Percentiles rank a stretch among this genome's conserved stretches.
These are phyloP conservation scores for Caenorhabditis sp. DNA, from an alignment of 2,888 invertebrate genomes.

Conservation along the genomic window DNA sequence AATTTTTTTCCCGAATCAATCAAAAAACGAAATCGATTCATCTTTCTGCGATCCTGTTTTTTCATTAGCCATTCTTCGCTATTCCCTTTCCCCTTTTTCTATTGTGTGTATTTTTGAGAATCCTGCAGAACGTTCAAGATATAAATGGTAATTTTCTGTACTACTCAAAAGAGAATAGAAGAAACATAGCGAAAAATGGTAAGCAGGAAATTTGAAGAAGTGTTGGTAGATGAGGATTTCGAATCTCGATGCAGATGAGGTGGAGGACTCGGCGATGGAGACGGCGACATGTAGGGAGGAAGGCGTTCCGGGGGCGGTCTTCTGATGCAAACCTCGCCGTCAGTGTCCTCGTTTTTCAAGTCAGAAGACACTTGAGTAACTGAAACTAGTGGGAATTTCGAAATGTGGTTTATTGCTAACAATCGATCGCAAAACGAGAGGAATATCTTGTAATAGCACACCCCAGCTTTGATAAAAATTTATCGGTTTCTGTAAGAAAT, in stretches of 20 bases:
- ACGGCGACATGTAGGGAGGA: not conserved
- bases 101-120: not conserved
- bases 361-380: not conserved
- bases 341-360: not conserved
- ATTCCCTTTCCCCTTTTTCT: not conserved
- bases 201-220: not conserved
- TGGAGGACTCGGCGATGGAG: conserved; percentile 18
- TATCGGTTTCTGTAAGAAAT: too few relatives aligned
- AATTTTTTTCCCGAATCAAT: not conserved
- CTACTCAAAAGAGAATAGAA: not conserved
- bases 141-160: conserved; percentile 6
- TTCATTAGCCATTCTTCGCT: not conserved
- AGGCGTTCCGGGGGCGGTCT: conserved; percentile 13
- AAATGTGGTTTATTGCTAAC: too few relatives aligned
- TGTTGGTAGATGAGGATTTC: not conserved
- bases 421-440: too few relatives aligned
- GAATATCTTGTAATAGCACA: too few relatives aligned
- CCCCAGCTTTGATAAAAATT: too few relatives aligned
- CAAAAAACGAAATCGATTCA: conserved; percentile 25
- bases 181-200: not conserved
- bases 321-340: not conserved
- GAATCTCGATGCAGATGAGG: not conserved
- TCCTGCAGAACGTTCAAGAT: not conserved
- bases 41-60: conserved; percentile 20
- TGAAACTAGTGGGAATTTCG: too few relatives aligned